Conservation (phyloP, 2,888 invertebrate species). For the Cosmopolites sordidus region DNA sequence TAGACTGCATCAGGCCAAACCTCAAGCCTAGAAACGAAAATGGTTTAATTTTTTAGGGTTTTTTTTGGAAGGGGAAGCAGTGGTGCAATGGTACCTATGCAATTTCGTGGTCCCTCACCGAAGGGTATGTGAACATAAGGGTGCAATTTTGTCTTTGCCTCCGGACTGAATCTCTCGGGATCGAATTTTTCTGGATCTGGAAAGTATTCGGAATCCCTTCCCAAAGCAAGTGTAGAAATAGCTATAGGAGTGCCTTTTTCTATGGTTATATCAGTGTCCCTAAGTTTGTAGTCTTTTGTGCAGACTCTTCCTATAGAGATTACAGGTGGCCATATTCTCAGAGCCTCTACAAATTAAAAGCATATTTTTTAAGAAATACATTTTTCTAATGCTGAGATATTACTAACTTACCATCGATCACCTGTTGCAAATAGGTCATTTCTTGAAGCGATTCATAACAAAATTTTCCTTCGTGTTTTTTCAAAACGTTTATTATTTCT, state of each 20-base stretch:
- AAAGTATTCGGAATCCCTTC: constrained; percentile 33
- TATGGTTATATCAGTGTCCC: constrained; percentile 29
- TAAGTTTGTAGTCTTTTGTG: constrained; percentile 32
- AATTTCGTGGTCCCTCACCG: constrained; percentile 36
- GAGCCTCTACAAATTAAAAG: constrained; percentile 31
- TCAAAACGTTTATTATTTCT: constrained; percentile 27
- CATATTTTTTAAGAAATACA: too few species aligned
- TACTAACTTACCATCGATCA: constrained; percentile 26
- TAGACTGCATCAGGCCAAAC: constrained; percentile 29
- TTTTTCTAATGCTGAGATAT: too few species aligned
- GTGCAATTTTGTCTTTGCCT: constrained; percentile 25
- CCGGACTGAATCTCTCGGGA: constrained; percentile 33
- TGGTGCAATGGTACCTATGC: constrained; percentile 34
- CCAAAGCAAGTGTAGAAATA: constrained; percentile 29
- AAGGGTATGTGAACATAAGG: constrained; percentile 31
- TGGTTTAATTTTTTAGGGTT: too few species aligned
- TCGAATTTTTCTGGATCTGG: constrained; percentile 33
- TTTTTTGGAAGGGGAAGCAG: too few species aligned
- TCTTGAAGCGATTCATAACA: constrained; percentile 30
- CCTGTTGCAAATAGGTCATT: constrained; percentile 30
- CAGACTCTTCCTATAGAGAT: constrained; percentile 28
- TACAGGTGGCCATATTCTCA: constrained; percentile 32
- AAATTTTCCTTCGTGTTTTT: constrained; percentile 23
- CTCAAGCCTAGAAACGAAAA: constrained; percentile 25
- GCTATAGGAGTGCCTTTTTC: constrained; percentile 32